These are phyloP conservation scores for Hydractinia symbiolongicarpus DNA, from an alignment of 30 jellyfish, hydroid and myxozoan species.

Conservation along the genomic window DNA sequence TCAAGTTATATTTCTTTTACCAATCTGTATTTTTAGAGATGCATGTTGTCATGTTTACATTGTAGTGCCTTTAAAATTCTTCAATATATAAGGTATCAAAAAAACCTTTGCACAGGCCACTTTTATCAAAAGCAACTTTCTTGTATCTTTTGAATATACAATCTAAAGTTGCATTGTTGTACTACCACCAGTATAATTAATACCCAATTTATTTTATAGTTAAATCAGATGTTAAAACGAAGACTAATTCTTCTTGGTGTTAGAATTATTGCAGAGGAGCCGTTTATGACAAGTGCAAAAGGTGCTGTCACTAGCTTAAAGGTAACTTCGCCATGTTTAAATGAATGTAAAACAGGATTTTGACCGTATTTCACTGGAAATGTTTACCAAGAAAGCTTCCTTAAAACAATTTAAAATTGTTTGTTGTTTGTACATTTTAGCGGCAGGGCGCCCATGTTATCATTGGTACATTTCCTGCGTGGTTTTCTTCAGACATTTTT, in stretches of 20 bases:
- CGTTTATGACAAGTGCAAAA: conserved; percentile 49
- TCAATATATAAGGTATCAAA: too few relatives aligned
- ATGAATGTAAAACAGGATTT: too few relatives aligned
- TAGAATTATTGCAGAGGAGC: conserved; percentile 51
- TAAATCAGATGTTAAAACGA: conserved; percentile 35
- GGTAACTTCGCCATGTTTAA: conserved; percentile 13
- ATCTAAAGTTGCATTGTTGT: too few relatives aligned
- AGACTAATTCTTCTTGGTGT: conserved; percentile 2
- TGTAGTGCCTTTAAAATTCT: too few relatives aligned
- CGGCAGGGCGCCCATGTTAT: conserved; percentile 58
- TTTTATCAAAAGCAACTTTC: too few relatives aligned
- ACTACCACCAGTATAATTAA: not conserved
- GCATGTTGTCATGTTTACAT: too few relatives aligned
- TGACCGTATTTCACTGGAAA: too few relatives aligned
- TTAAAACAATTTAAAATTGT: too few relatives aligned
- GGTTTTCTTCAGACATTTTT: conserved; percentile 49
- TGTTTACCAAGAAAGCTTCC: not conserved
- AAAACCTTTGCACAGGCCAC: too few relatives aligned
- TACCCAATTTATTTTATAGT: conserved; percentile 10
- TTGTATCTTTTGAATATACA: too few relatives aligned
- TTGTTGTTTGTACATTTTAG: conserved; percentile 28
- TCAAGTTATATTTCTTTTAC: too few relatives aligned
- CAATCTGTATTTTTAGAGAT: too few relatives aligned
- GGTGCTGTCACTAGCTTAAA: conserved; percentile 46
- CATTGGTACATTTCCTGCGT: conserved; percentile 57